These are phyloP conservation scores for Pyrrhosoma nymphula DNA, from an alignment of 2,888 invertebrate genomes.

Conservation along the genomic window DNA sequence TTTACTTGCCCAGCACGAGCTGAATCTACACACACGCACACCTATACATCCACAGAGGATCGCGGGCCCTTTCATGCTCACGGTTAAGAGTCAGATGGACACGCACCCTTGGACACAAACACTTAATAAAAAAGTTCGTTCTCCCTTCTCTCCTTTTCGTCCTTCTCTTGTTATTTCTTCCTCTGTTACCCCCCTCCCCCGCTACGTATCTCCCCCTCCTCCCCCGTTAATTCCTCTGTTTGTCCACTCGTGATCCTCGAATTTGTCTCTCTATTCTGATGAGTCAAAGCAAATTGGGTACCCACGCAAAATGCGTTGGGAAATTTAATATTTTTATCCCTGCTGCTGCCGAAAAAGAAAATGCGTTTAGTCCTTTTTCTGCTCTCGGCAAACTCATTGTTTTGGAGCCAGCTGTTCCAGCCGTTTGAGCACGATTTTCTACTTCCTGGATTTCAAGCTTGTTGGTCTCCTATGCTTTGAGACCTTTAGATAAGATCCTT, in stretches of 20 bases:
- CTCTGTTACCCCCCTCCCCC: neutral
- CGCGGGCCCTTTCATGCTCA: neutral
- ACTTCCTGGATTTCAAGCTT: neutral
- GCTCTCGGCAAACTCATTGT: neutral
- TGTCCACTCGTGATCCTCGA: conserved; percentile 55
- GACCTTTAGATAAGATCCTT: neutral
- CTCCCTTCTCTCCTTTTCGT: neutral
- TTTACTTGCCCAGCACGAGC: neutral
- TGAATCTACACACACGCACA: neutral
- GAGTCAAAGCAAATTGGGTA: conserved; percentile 65
- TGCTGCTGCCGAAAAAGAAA: conserved; percentile 36
- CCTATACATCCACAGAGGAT: neutral
- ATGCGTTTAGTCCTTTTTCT: neutral
- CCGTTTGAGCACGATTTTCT: neutral
- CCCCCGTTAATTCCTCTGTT: conserved; percentile 62
- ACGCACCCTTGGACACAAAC: neutral
- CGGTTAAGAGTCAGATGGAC: neutral
- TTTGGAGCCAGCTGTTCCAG: neutral
- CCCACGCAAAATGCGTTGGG: conserved; percentile 58
- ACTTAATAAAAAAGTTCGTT: neutral
- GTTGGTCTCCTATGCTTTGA: neutral
- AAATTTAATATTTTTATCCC: conserved; percentile 50
- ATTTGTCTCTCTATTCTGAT: conserved; percentile 66
- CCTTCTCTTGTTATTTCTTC: conserved; percentile 5
- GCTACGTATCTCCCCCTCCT: neutral